These are phyloP conservation scores for Masticophis lateralis DNA, from an alignment of 2,797 vertebrate species.

Conservation along the genomic window DNA sequence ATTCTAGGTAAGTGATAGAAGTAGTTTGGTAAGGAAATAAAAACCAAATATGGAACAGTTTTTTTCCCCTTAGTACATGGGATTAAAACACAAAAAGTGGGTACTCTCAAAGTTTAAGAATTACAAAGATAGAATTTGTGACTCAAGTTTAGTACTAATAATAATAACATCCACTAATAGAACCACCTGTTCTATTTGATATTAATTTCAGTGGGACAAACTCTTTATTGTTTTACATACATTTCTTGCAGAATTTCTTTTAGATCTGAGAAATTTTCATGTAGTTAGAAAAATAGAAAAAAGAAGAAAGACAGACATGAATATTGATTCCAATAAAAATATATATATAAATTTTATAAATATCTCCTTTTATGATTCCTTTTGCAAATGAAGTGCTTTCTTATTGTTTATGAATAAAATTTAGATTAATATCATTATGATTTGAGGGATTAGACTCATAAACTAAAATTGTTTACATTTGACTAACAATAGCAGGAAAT, in stretches of 20 bases:
- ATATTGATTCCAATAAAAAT: conserved; percentile 3
- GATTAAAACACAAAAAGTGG: background rate
- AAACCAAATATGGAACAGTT: background rate
- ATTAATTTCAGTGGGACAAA: conserved; percentile 9
- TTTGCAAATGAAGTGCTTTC: background rate
- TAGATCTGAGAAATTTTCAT: background rate
- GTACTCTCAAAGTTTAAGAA: background rate
- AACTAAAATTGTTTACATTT: background rate
- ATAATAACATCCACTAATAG: background rate
- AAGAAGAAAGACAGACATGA: background rate
- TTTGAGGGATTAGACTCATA: background rate
- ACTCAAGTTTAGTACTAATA: background rate
- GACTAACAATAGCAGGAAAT: background rate
- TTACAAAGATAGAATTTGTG: background rate
- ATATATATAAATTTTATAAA: no score
- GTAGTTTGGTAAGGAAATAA: background rate
- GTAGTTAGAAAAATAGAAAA: background rate
- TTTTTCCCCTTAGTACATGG: background rate
- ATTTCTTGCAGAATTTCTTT: background rate
- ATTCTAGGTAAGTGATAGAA: background rate
- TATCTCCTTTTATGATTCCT: background rate
- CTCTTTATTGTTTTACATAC: background rate
- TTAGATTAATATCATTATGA: background rate
- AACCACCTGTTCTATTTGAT: conserved; percentile 2
- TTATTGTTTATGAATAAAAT: background rate